phyloP scores from a whole-genome alignment of 2,888 invertebrate species.

The Drosophila paramelanica region DNA sequence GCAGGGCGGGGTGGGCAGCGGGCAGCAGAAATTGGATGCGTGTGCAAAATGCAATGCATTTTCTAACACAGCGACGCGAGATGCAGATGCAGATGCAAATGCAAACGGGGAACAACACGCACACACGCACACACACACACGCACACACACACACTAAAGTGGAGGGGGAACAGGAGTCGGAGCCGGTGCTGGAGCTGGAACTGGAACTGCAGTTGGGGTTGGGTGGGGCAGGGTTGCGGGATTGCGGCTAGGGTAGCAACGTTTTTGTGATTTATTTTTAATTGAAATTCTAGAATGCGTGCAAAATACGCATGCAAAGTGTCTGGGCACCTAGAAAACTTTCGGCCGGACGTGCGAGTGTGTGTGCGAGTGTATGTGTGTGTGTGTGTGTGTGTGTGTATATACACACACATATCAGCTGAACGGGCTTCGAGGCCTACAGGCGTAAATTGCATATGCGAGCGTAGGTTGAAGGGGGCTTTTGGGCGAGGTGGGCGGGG shows the following conservation, averaged over 20 bases:
- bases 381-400: slow-evolving; percentile 1
- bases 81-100: slow-evolving; percentile 76
- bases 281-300: slow-evolving; percentile 85
- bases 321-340: slow-evolving; percentile 81
- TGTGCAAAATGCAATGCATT: slow-evolving; percentile 78
- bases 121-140: slow-evolving; percentile 18
- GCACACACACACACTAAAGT: background rate
- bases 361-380: background rate
- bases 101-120: slow-evolving; percentile 46
- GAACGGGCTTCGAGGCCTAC: slow-evolving; percentile 64
- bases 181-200: slow-evolving; percentile 3
- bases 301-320: slow-evolving; percentile 83
- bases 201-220: background rate
- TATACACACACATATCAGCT: slow-evolving; percentile 24
- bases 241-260: slow-evolving; percentile 63
- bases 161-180: background rate
- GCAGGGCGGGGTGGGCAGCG: slow-evolving; percentile 5
- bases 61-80: slow-evolving; percentile 75
- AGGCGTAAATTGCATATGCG: slow-evolving; percentile 81
- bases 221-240: slow-evolving; percentile 5
- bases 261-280: slow-evolving; percentile 85
- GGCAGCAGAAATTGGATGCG: slow-evolving; percentile 79
- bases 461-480: slow-evolving; percentile 12
- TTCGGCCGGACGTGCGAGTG: slow-evolving; percentile 52
- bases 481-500: background rate